phyloP scores from a whole-genome alignment of 2,888 invertebrate species.

The Pollenia griseotomentosa region DNA sequence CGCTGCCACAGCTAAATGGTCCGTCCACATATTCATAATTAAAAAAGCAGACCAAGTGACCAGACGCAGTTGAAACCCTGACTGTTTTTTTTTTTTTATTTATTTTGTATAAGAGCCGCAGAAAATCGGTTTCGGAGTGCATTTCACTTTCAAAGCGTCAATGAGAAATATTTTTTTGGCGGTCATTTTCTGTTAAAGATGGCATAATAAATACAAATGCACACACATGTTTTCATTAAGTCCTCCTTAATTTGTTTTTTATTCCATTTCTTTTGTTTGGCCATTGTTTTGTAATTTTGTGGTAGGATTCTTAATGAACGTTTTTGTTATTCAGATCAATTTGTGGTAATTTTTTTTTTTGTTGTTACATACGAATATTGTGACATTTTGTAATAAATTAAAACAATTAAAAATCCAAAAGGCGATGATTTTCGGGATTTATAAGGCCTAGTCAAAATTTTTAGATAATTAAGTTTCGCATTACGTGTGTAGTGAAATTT shows the following conservation, averaged over 20 bases:
- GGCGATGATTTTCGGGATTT: too few relatives aligned
- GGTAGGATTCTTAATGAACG: slow-evolving; percentile 29
- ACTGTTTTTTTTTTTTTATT: slow-evolving; percentile 76
- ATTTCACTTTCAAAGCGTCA: slow-evolving; percentile 54
- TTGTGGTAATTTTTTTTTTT: slow-evolving; percentile 5
- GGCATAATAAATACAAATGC: slow-evolving; percentile 22
- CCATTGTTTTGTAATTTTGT: slow-evolving; percentile 51
- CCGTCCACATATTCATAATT: neutral
- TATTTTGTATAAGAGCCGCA: slow-evolving; percentile 76
- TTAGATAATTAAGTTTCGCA: too few relatives aligned
- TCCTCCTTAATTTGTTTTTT: slow-evolving; percentile 16
- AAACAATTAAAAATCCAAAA: too few relatives aligned
- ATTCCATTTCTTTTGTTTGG: slow-evolving; percentile 48
- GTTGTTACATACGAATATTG: neutral
- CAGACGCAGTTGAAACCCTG: slow-evolving; percentile 58
- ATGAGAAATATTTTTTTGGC: slow-evolving; percentile 77
- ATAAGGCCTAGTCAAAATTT: too few relatives aligned
- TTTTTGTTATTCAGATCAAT: too few relatives aligned
- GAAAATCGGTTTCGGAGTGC: slow-evolving; percentile 64
- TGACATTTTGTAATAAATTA: neutral
- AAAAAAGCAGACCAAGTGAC: slow-evolving; percentile 43
- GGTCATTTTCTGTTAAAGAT: slow-evolving; percentile 74
- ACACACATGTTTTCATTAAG: slow-evolving; percentile 56
- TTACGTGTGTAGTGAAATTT: too few relatives aligned
- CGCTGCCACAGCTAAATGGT: neutral